phyloP scores from a whole-genome alignment of 2,888 invertebrate genomes.

The Nephrotoma flavescens region DNA sequence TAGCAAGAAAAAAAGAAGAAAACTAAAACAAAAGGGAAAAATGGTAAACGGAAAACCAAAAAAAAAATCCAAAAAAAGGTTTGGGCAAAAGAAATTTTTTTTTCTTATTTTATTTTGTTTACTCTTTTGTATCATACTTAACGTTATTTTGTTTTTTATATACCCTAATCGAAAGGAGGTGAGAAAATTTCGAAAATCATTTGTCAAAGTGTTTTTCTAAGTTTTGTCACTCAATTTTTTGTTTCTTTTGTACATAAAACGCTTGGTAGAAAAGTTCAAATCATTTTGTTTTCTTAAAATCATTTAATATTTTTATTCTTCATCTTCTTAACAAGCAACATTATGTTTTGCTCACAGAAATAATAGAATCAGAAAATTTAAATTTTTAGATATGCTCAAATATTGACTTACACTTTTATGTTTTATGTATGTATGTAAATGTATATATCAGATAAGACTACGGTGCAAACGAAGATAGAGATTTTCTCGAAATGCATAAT shows the following conservation, averaged over 20 bases:
- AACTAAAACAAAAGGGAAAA: not conserved
- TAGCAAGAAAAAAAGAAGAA: not conserved
- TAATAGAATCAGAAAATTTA: not conserved
- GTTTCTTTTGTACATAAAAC: not conserved
- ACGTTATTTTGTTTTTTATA: not conserved
- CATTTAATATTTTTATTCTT: not conserved
- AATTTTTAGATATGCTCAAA: not conserved
- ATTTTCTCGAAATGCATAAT: not conserved
- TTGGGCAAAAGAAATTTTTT: not conserved
- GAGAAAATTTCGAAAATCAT: not conserved
- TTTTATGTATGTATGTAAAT: no score
- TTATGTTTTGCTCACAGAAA: not conserved
- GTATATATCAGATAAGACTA: not conserved
- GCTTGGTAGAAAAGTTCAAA: not conserved
- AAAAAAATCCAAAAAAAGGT: not conserved
- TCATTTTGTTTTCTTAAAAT: not conserved
- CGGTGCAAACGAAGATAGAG: not conserved
- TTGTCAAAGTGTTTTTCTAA: not conserved
- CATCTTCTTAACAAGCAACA: not conserved
- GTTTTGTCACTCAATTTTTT: not conserved
- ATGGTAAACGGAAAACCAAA: not conserved
- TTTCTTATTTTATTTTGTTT: not conserved
- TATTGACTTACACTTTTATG: not conserved
- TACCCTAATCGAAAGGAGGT: not conserved
- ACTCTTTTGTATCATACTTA: not conserved